Base-by-base conservation (phyloP, 1,140 invertebrate species). In the Fopius arisanus region DNA sequence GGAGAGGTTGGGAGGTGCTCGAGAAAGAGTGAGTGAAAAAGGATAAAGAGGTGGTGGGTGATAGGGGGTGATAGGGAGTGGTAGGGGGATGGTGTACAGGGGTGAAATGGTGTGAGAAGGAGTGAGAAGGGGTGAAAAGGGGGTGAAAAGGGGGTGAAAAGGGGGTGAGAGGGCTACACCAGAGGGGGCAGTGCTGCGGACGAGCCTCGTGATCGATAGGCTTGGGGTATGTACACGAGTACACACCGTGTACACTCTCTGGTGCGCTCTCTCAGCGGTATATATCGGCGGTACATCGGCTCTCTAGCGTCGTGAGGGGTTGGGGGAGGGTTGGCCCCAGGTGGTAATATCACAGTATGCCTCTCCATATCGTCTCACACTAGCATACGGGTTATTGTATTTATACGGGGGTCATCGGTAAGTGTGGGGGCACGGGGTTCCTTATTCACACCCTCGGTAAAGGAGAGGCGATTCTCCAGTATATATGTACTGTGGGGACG, bases 161-260 rank as follows among this genome's bases (percentile, higher is more conserved):
- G 54, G 19, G 23, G 54, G 21, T 14, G 16, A 59, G 23, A 23
- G 19, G 54, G 19, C 19, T 23, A 37, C 19, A 19, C 23, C 23
- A 59, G 54, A 69, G 54, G 23, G 54, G 54, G 54, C 54, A 59
- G 54, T 26, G 23, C 54, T 59, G 54, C 54, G 54, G 54, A 59
- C 54, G 54, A 59, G 54, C 54, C 54, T 28, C 54, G 54, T 59
- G 54, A 59, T 59, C 54, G 54, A 59, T 59, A 59, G 54, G 68
- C 51, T 59, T 12, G 28, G n/a, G 51, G 33, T 70, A 63, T 71
- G 33, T 70, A 70, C 51, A 70, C 31, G 48, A 70, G 67, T 31
- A 28, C 31, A 37, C 23, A 9, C 16, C 5, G 31, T 9, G 16
- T 48, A 9, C 9, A 9, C 16, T 12, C 54, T 59, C 1, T 59